Evolutionary conservation across 2,888 invertebrate species (phyloP).

Genomic region (Chrysomela aeneicollis): DNA sequence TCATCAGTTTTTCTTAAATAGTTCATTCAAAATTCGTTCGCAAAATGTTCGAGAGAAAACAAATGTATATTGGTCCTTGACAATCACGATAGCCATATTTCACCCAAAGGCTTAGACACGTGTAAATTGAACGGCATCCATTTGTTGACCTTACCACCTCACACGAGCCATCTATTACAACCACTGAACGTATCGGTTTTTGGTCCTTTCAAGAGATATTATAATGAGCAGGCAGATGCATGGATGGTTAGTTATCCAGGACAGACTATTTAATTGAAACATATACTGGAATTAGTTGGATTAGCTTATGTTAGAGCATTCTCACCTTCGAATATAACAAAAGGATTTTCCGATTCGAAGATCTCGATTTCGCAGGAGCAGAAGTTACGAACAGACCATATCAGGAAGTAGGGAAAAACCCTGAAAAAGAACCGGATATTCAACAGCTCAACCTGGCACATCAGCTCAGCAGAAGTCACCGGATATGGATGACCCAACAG

Average conservation of each 20-base stretch:
- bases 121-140: too few relatives aligned
- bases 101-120: too few relatives aligned
- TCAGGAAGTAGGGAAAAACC: constrained; percentile 23
- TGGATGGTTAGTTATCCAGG: constrained; percentile 26
- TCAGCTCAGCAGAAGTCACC: constrained; percentile 44
- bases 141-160: too few relatives aligned
- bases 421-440: constrained; percentile 23
- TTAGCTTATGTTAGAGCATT: constrained; percentile 27
- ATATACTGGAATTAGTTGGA: constrained; percentile 25
- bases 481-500: constrained; percentile 5
- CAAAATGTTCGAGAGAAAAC: constrained; percentile 13
- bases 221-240: constrained; percentile 18
- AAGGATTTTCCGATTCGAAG: constrained; percentile 25
- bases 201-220: constrained; percentile 14
- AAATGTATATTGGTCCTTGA: constrained; percentile 28
- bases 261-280: constrained; percentile 25
- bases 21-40: too few relatives aligned
- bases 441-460: constrained; percentile 15
- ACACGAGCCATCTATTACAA: constrained; percentile 25
- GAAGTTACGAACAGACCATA: constrained; percentile 32
- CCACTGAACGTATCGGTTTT: constrained; percentile 31
- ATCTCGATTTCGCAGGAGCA: constrained; percentile 29
- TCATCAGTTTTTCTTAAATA: too few relatives aligned
- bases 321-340: not conserved
- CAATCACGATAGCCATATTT: constrained; percentile 32